These are phyloP conservation scores for Leptopilina drosophilae DNA, from an alignment of 2,888 invertebrate species.

Conservation along the genomic window DNA sequence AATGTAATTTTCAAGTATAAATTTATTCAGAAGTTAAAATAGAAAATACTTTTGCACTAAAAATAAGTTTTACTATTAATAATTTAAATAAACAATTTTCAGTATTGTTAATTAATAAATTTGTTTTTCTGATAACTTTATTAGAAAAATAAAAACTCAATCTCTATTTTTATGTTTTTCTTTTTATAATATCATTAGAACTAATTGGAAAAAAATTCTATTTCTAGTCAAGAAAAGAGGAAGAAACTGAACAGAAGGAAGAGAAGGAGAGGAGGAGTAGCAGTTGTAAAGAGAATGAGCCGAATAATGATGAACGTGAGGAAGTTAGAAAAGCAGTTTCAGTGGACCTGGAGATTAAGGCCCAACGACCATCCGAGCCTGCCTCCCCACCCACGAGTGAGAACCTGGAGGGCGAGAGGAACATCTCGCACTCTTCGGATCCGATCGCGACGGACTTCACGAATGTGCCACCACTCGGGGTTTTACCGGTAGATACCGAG, in stretches of 20 bases:
- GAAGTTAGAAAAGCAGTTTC: background rate
- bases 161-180: no score
- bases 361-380: slow-evolving; percentile 48
- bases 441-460: slow-evolving; percentile 37
- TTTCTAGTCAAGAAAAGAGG: no score
- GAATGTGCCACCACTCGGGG: slow-evolving; percentile 56
- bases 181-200: no score
- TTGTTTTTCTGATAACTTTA: no score
- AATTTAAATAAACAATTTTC: no score
- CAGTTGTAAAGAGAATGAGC: background rate
- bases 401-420: slow-evolving; percentile 42
- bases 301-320: slow-evolving; percentile 11
- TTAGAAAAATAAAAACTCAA: no score
- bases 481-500: slow-evolving; percentile 56
- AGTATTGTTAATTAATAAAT: no score
- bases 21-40: no score
- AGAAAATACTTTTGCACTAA: no score
- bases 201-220: no score
- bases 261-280: background rate
- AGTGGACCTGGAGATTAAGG: slow-evolving; percentile 15
- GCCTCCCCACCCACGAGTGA: slow-evolving; percentile 45
- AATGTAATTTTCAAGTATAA: no score
- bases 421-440: slow-evolving; percentile 13
- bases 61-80: no score
- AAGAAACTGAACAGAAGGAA: background rate